A percentile compares a stretch with the other conserved stretches of the same genome.
Evolutionary conservation across 1,140 invertebrate genomes (phyloP).

Genomic region (Drosophila arawakana): DNA sequence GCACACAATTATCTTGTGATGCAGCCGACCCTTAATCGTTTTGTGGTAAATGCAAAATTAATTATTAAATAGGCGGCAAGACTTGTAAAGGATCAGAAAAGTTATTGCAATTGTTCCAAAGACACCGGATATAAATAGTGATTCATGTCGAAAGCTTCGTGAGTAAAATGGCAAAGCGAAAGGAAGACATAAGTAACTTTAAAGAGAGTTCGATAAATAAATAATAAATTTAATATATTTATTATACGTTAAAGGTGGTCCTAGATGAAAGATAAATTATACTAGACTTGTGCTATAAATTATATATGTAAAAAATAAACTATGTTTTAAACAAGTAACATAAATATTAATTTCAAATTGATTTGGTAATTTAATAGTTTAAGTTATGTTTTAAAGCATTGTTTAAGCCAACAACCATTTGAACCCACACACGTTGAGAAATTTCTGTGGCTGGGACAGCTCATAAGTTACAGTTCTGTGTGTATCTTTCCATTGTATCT

Average conservation of each 20-base stretch:
- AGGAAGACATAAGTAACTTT: neutral
- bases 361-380: neutral
- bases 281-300: too few species aligned
- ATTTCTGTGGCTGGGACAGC: slow-evolving; percentile 66
- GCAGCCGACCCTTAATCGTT: slow-evolving; percentile 69
- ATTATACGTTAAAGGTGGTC: too few species aligned
- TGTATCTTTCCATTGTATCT: slow-evolving; percentile 48
- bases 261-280: too few species aligned
- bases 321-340: too few species aligned
- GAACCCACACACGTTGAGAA: slow-evolving; percentile 78
- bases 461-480: slow-evolving; percentile 62
- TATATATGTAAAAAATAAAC: too few species aligned
- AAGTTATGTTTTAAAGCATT: neutral
- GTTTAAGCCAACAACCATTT: slow-evolving; percentile 14
- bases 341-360: too few species aligned
- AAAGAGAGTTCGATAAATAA: neutral
- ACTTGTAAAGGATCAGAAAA: slow-evolving; percentile 33
- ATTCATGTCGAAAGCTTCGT: slow-evolving; percentile 34
- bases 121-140: slow-evolving; percentile 43
- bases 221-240: too few species aligned
- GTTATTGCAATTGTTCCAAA: slow-evolving; percentile 63
- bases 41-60: slow-evolving; percentile 81
- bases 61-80: slow-evolving; percentile 72
- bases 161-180: neutral
- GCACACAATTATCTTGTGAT: neutral